A percentile compares a stretch with the other conserved stretches of the same genome.
phyloP scores from a whole-genome alignment of 1,140 invertebrate species.

The Ruditapes philippinarum region DNA sequence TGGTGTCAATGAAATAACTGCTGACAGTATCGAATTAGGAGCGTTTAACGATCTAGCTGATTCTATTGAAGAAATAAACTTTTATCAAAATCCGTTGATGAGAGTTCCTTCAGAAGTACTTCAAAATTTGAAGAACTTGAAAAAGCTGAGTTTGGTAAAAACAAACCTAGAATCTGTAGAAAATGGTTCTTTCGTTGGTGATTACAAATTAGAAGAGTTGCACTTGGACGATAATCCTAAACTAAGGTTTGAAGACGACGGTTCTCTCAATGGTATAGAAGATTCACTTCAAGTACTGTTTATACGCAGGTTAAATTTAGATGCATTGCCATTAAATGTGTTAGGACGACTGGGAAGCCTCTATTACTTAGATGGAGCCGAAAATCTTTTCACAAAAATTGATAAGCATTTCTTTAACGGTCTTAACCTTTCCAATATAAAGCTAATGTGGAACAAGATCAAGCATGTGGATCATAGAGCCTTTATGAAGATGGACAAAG shows the following conservation, averaged over 20 bases:
- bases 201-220: slow-evolving; percentile 53
- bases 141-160: slow-evolving; percentile 54
- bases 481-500: slow-evolving; percentile 52
- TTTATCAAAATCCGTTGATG: slow-evolving; percentile 58
- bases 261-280: slow-evolving; percentile 59
- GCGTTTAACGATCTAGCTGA: slow-evolving; percentile 50
- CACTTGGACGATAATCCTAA: slow-evolving; percentile 55
- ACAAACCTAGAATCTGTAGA: slow-evolving; percentile 39
- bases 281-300: slow-evolving; percentile 53
- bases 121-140: slow-evolving; percentile 29
- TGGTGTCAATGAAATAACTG: slow-evolving; percentile 60
- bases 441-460: slow-evolving; percentile 58
- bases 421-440: slow-evolving; percentile 14
- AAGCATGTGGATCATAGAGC: slow-evolving; percentile 52
- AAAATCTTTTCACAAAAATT: slow-evolving; percentile 52
- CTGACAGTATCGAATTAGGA: slow-evolving; percentile 37
- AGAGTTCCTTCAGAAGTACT: slow-evolving; percentile 53
- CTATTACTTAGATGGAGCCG: slow-evolving; percentile 42
- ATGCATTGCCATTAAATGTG: slow-evolving; percentile 43
- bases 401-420: slow-evolving; percentile 62
- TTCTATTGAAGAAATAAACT: slow-evolving; percentile 58
- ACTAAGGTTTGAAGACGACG: slow-evolving; percentile 44
- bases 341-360: slow-evolving; percentile 29
- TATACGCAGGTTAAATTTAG: slow-evolving; percentile 43
- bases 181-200: slow-evolving; percentile 60